Evolutionary conservation across 2,888 invertebrate species (phyloP).

Genomic region (Calameuta idolon): DNA sequence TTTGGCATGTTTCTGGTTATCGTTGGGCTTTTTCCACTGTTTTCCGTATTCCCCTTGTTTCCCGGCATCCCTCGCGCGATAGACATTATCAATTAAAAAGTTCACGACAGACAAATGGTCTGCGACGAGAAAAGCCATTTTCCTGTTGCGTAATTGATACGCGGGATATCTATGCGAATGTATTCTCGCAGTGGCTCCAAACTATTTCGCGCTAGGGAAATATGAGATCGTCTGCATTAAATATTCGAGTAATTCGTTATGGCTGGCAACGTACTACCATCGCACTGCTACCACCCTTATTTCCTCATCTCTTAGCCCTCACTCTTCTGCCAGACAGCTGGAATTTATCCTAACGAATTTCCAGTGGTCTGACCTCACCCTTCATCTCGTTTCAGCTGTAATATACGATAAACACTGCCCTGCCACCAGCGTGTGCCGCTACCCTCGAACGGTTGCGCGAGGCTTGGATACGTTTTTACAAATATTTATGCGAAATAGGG

Average conservation of each 20-base stretch:
- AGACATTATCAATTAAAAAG: constrained; percentile 59
- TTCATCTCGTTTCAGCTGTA: constrained; percentile 34
- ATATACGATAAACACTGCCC: constrained; percentile 56
- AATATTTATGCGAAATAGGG: constrained; percentile 33
- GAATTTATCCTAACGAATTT: constrained; percentile 59
- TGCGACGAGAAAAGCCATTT: constrained; percentile 23
- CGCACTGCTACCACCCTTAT: constrained; percentile 11
- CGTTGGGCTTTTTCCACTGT: background rate
- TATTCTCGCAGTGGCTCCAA: background rate
- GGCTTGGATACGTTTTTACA: background rate
- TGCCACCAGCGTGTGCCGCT: constrained; percentile 11
- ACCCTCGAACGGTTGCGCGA: background rate
- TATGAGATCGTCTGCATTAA: constrained; percentile 60
- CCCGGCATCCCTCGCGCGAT: background rate
- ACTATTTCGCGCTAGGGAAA: constrained; percentile 56
- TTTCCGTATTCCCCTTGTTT: background rate
- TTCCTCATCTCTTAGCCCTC: constrained; percentile 22
- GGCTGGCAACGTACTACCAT: constrained; percentile 5
- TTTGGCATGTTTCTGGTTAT: constrained; percentile 10
- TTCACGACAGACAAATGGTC: constrained; percentile 54
- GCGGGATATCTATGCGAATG: constrained; percentile 21
- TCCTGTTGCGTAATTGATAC: constrained; percentile 51
- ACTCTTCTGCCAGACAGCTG: constrained; percentile 50
- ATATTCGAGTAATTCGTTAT: constrained; percentile 63
- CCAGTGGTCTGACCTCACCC: constrained; percentile 37